A percentile compares a stretch with the other conserved stretches of the same genome.
These are phyloP conservation scores for Apaloderma vittatum DNA, from an alignment of 2,113 vertebrate species.

Conservation along the genomic window DNA sequence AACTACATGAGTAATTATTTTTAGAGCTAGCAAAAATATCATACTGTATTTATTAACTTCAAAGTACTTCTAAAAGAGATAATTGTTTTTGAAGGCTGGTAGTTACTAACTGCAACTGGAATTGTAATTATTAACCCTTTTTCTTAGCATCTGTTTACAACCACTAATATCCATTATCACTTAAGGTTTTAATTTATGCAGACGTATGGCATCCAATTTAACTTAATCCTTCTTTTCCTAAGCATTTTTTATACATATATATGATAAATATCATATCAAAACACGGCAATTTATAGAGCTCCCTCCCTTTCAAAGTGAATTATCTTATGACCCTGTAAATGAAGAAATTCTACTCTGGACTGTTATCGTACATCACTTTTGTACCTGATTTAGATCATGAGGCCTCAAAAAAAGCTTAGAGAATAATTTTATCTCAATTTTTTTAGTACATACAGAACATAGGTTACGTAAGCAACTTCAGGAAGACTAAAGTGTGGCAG, in stretches of 20 bases:
- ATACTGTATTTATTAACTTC: background rate
- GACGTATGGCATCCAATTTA: background rate
- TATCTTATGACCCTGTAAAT: background rate
- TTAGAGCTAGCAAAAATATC: background rate
- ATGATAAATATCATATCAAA: background rate
- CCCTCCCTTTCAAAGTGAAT: background rate
- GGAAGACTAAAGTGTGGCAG: background rate
- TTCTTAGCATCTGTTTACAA: background rate
- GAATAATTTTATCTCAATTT: background rate
- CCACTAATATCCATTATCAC: background rate
- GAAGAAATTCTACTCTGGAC: background rate
- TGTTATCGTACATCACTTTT: background rate
- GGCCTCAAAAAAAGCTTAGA: background rate
- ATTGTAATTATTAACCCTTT: background rate
- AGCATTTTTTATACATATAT: background rate
- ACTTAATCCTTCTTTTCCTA: background rate
- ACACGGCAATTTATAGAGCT: background rate
- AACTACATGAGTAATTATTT: background rate
- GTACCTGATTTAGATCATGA: background rate
- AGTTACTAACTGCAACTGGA: background rate
- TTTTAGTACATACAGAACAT: background rate
- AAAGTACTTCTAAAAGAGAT: background rate
- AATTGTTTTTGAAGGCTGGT: background rate
- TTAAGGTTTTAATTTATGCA: background rate
- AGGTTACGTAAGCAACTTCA: background rate